Conservation (phyloP, 2,113 vertebrate genomes). For the Atlantisia rogersi region DNA sequence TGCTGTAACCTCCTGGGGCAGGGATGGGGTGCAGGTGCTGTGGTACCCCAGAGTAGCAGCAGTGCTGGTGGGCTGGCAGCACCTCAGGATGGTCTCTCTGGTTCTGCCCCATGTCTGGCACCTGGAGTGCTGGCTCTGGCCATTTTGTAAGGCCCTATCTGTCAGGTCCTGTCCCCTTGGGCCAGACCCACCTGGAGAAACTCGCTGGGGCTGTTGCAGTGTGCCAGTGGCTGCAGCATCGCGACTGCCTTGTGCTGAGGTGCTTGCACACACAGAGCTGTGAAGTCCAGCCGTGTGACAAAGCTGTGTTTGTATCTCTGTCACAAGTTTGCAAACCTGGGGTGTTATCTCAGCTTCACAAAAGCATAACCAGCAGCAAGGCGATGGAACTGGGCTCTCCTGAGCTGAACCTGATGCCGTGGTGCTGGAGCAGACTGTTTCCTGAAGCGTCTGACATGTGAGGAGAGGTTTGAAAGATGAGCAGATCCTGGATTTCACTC, state of each 20-base stretch:
- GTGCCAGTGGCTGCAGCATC: rapidly evolving
- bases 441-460: background rate
- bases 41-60: rapidly evolving
- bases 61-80: background rate
- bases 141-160: rapidly evolving
- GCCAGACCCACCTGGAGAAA: rapidly evolving
- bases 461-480: background rate
- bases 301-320: rapidly evolving
- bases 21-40: background rate
- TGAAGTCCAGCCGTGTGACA: background rate
- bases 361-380: background rate
- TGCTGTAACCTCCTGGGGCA: background rate
- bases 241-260: rapidly evolving
- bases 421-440: background rate
- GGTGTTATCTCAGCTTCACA: background rate
- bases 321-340: background rate
- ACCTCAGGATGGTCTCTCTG: background rate
- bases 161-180: rapidly evolving
- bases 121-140: rapidly evolving
- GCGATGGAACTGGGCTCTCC: background rate
- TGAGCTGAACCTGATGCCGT: background rate
- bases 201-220: background rate
- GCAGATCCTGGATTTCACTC: background rate
- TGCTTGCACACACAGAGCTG: background rate
- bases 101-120: background rate